Evolutionary conservation across 2,113 vertebrate species (phyloP).

Genomic region (Oreotrochilus melanogaster): DNA sequence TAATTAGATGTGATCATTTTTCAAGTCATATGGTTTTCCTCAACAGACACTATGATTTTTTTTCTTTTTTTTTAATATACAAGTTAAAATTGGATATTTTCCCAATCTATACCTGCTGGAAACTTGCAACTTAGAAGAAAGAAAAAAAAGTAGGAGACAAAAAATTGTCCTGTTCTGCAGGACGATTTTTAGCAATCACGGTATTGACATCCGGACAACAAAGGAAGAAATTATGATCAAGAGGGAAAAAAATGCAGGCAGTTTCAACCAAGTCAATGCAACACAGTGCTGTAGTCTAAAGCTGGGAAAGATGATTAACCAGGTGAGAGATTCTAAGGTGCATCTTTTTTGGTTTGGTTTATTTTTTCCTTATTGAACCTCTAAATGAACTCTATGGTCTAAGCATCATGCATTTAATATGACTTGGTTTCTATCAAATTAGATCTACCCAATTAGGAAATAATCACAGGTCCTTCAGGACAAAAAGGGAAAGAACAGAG

Average conservation of each 20-base stretch:
- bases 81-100: slow-evolving; percentile 29
- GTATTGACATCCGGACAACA: not conserved
- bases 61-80: not conserved
- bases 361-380: not conserved
- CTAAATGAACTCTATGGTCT: slow-evolving; percentile 6
- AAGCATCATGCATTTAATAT: not conserved
- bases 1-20: not conserved
- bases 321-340: not conserved
- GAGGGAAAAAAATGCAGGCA: not conserved
- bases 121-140: not conserved
- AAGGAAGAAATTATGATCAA: not conserved
- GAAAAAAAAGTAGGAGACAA: not conserved
- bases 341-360: not conserved
- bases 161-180: not conserved
- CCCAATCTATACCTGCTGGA: not conserved
- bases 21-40: slow-evolving; percentile 30
- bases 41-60: slow-evolving; percentile 32
- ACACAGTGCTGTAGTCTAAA: not conserved
- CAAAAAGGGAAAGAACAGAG: slow-evolving; percentile 22
- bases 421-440: not conserved
- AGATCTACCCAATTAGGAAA: slow-evolving; percentile 48
- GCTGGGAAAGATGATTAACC: not conserved
- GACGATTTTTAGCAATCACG: not conserved
- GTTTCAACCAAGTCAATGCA: not conserved
- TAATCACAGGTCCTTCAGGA: slow-evolving; percentile 21